Evolutionary conservation across 2,113 vertebrate species (phyloP).

Genomic region (Mustela lutreola): DNA sequence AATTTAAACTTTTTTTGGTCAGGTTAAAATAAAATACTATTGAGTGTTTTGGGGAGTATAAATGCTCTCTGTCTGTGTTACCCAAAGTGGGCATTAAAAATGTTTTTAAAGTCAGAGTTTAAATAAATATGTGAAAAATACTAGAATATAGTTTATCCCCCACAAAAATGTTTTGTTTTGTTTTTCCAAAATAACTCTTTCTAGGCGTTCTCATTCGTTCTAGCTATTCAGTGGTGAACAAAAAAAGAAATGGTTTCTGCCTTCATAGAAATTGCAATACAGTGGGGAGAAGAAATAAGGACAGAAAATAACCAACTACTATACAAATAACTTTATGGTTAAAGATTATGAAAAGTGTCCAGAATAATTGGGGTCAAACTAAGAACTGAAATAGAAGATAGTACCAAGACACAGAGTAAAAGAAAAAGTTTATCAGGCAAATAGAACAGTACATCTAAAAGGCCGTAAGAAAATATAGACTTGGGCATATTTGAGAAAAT

Average conservation of each 20-base stretch:
- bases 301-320: neutral
- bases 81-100: neutral
- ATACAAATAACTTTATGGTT: neutral
- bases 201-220: neutral
- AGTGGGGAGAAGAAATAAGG: accelerated
- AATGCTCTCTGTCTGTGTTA: constrained; percentile 2
- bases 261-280: neutral
- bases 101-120: neutral
- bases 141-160: neutral
- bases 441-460: neutral
- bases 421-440: neutral
- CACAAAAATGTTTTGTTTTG: neutral
- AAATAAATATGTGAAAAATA: constrained; percentile 9
- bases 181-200: neutral
- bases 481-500: neutral
- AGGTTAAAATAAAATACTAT: neutral
- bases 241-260: neutral
- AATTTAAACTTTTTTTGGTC: neutral
- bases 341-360: neutral
- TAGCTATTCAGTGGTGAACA: neutral
- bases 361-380: neutral
- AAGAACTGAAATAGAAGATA: neutral
- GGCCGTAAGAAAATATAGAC: neutral
- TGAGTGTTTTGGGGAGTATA: neutral
- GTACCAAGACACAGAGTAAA: neutral